Evolutionary conservation across 2,797 vertebrate species (phyloP).

Genomic region (Poeciliopsis gracilis): DNA sequence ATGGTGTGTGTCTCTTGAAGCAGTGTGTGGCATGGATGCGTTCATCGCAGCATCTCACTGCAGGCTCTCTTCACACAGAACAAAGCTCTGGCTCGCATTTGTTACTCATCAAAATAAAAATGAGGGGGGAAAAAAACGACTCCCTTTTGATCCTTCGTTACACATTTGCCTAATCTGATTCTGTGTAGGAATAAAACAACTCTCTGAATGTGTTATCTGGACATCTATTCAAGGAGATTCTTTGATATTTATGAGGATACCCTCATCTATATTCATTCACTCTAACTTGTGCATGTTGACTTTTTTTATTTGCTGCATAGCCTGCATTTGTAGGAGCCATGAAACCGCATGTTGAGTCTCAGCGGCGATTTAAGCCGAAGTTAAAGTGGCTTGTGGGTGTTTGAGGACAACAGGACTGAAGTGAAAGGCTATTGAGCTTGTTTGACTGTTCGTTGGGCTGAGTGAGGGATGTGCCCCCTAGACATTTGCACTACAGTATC

Average conservation of each 20-base stretch:
- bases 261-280: constrained; percentile 73
- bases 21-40: constrained; percentile 35
- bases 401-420: constrained; percentile 58
- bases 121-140: not conserved
- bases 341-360: constrained; percentile 8
- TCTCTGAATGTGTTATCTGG: constrained; percentile 60
- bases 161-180: constrained; percentile 62
- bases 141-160: constrained; percentile 66
- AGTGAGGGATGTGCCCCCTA: constrained; percentile 77
- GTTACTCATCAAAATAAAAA: constrained; percentile 45
- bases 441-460: constrained; percentile 64
- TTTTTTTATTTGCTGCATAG: constrained; percentile 71
- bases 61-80: constrained; percentile 53
- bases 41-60: constrained; percentile 50
- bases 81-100: constrained; percentile 59
- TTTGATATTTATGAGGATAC: constrained; percentile 81
- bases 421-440: constrained; percentile 62
- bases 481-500: constrained; percentile 78
- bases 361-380: constrained; percentile 31
- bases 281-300: constrained; percentile 67
- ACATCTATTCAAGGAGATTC: constrained; percentile 69
- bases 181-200: constrained; percentile 56
- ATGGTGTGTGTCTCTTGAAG: constrained; percentile 41
- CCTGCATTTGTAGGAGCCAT: constrained; percentile 23
- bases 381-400: constrained; percentile 46